Evolutionary conservation across 2,113 vertebrate species (phyloP), one percentile per base, ranked within the genome.

Genomic region (Rhinolophus sinicus): DNA sequence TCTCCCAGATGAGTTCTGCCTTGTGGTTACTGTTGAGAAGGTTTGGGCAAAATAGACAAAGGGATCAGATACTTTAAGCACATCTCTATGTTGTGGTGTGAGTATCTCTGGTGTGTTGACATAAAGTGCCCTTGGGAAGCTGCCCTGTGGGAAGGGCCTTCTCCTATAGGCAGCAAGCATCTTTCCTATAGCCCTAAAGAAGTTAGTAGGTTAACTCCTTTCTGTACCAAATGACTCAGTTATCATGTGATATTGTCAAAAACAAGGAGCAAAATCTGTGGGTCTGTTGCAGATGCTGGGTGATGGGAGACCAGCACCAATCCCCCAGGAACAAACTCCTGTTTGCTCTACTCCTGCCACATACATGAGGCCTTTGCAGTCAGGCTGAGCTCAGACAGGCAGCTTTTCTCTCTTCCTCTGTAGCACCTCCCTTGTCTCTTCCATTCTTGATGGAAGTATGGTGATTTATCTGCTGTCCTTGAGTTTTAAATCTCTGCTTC

Each of bases 401-500:
- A 70, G 28, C 11, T 47, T 52, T 62, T 76, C 60, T 52, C 64
- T 64, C 28, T 72, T 86, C 16, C 8, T 28, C 26, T 38, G 3
- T 13, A 38, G 78, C 70, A 69, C 24, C 35, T 75, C 50, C n/a
- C 16, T 69, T 65, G 3, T 64, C 47, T 85, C 72, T 65, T 50
- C 47, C 3, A 58, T 67, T 14, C 30, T 28, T 64, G 72, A 22
- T 40, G 47, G 24, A 73, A 67, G 47, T 40, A 19, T 90, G 35
- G 26, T 90, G 26, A 85, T 77, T 54, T 58, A 30, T 85, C 26
- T 86, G 56, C 44, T 56, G 18, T 44, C 56, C 77, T 33, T 44
- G 44, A 84, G 22, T 84, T 84, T 93, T 84, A 47, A 56, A 44
- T 85, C 75, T 88, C 62, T 96, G 52, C 52, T 96, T 93, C 24